These are phyloP conservation scores for Hirtodrosophila alboralis DNA, from an alignment of 2,888 invertebrate genomes.

Conservation along the genomic window DNA sequence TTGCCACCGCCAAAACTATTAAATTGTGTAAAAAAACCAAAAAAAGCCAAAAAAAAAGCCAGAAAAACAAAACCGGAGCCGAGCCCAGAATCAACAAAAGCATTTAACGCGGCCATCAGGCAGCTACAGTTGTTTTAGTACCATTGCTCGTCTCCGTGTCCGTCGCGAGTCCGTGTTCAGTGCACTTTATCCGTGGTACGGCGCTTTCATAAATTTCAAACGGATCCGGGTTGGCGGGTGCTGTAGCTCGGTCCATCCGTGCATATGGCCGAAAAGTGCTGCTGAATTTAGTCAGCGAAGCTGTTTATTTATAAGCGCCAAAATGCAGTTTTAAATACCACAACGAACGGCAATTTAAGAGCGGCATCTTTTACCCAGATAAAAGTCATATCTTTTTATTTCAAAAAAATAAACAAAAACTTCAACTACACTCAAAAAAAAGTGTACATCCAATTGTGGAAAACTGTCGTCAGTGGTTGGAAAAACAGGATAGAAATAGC, in stretches of 20 bases:
- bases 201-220: slow-evolving; percentile 70
- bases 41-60: not conserved
- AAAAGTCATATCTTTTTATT: slow-evolving; percentile 18
- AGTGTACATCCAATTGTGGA: too few species aligned
- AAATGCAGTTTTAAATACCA: slow-evolving; percentile 71
- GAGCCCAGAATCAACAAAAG: slow-evolving; percentile 75
- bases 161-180: slow-evolving; percentile 16
- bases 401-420: not conserved
- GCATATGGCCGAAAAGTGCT: slow-evolving; percentile 40
- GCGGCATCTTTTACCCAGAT: slow-evolving; percentile 19
- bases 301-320: slow-evolving; percentile 69
- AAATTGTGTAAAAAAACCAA: slow-evolving; percentile 52
- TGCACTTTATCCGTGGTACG: slow-evolving; percentile 63
- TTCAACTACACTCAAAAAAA: too few species aligned
- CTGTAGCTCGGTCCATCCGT: slow-evolving; percentile 3
- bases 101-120: slow-evolving; percentile 73
- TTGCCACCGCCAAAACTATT: slow-evolving; percentile 66
- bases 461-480: too few species aligned
- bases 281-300: slow-evolving; percentile 11
- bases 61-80: slow-evolving; percentile 30
- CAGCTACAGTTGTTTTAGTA: slow-evolving; percentile 74
- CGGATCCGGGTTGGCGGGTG: slow-evolving; percentile 27
- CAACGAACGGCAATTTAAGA: slow-evolving; percentile 27
- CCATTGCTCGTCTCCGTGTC: slow-evolving; percentile 14
- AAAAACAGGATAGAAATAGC: too few species aligned